Base-by-base conservation (phyloP, 2,888 invertebrate genomes). In the Notocelia uddmanniana region DNA sequence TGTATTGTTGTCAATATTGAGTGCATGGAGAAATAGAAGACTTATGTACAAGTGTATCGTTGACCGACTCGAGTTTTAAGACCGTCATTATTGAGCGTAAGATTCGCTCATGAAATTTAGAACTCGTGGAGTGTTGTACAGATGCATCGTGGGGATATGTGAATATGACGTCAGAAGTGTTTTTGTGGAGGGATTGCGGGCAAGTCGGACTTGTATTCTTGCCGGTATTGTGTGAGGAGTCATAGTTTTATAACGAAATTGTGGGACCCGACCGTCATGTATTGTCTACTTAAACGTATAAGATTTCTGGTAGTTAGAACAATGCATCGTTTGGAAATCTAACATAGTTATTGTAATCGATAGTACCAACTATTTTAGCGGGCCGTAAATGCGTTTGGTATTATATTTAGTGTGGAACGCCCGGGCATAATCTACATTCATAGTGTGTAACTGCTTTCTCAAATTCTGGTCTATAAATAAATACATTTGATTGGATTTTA, bases 221-320 rank as follows among this genome's bases (percentile, higher is more conserved):
- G 89, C 89, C 89, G 85, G 85, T 37, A 37, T 85, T 31, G 31
- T 18, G 45, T 52, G 60, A 48, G 80, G 79, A 83, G 81, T 80
- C 78, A 81, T 85, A 85, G 79, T 79, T 81, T 81, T 84, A 85
- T 59, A 75, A 79, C 77, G 79, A 79, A 82, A 84, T 85, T 76
- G 79, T 85, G 90, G 90, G 91, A 91, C 89, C 90, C 85, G 84
- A 89, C 82, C 81, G 87, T 86, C 87, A 81, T 84, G 88, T 85
- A 82, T 79, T 76, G 62, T 64, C 79, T 78, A 78, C 74, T 75
- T 77, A 70, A 75, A 74, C 76, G 62, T 74, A 73, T 76, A 79
- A 76, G 60, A 73, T 76, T 66, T 76, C 72, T 69, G 66, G 71
- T 72, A 72, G 72, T 62, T 68, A 72, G 68, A 62, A 45, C 26